Conservation (phyloP, 37 sponge, comb jelly and placozoan species). For the Agelas oroides region DNA sequence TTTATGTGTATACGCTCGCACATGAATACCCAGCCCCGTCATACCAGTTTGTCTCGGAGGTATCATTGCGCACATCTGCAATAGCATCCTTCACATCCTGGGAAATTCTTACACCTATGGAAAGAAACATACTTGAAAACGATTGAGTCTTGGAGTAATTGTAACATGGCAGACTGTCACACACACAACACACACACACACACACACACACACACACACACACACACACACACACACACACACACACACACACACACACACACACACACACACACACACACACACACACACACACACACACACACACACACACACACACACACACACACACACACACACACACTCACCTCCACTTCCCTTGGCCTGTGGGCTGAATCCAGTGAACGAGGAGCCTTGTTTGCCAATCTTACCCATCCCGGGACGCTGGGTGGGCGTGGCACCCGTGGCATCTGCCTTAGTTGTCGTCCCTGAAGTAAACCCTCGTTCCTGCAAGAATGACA, state of each 20-base stretch:
- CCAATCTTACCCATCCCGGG: slow-evolving; percentile 17
- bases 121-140: too few species aligned
- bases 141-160: too few species aligned
- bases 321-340: slow-evolving; percentile 7
- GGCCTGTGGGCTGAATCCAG: slow-evolving; percentile 33
- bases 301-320: background rate
- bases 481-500: slow-evolving; percentile 23
- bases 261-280: too few species aligned
- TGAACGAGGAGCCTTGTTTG: slow-evolving; percentile 55
- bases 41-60: too few species aligned
- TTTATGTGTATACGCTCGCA: too few species aligned
- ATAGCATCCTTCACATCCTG: slow-evolving; percentile 65
- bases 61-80: slow-evolving; percentile 42
- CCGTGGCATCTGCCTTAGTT: slow-evolving; percentile 34
- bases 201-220: too few species aligned
- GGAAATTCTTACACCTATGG: slow-evolving; percentile 68
- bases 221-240: too few species aligned
- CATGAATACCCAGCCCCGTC: too few species aligned
- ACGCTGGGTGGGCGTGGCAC: slow-evolving; percentile 31
- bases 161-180: too few species aligned
- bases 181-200: too few species aligned
- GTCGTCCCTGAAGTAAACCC: slow-evolving; percentile 67
- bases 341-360: slow-evolving; percentile 51
- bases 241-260: too few species aligned
- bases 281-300: too few species aligned